phyloP scores from a whole-genome alignment of 2,888 invertebrate species.

The Drosophila suboccidentalis region DNA sequence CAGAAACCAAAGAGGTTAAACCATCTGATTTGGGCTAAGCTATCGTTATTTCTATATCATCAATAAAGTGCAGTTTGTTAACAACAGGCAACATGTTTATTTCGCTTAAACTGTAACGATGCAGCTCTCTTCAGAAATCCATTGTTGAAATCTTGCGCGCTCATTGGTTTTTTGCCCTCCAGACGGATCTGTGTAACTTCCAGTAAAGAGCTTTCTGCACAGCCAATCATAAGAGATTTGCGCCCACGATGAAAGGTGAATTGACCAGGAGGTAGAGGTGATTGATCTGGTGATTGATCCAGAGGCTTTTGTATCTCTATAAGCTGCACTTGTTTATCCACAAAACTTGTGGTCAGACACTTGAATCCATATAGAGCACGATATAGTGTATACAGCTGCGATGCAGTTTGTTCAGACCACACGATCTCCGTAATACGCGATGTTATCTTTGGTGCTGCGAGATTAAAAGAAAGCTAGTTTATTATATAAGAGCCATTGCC shows the following conservation, averaged over 20 bases:
- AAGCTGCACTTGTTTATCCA: conserved; percentile 88
- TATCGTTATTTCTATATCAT: conserved; percentile 5
- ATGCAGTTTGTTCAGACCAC: conserved; percentile 89
- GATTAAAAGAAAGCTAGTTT: conserved; percentile 18
- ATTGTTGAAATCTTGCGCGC: conserved; percentile 93
- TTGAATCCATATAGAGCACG: conserved; percentile 90
- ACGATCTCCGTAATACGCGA: conserved; percentile 88
- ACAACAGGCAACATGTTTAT: conserved; percentile 59
- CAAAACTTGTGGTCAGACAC: conserved; percentile 88
- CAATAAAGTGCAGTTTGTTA: conserved; percentile 50
- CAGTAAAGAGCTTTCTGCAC: conserved; percentile 89
- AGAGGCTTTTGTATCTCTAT: conserved; percentile 86
- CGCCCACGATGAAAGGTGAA: conserved; percentile 88
- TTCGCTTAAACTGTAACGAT: conserved; percentile 49
- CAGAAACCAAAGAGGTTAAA: conserved; percentile 89
- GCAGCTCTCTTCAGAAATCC: conserved; percentile 89
- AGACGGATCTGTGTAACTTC: conserved; percentile 89
- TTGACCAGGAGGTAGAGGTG: conserved; percentile 86
- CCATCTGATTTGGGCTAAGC: conserved; percentile 90
- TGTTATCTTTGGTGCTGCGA: conserved; percentile 91
- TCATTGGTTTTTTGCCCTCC: conserved; percentile 90
- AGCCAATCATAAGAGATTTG: conserved; percentile 89
- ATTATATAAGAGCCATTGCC: not conserved
- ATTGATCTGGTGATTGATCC: not conserved
- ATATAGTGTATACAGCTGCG: conserved; percentile 89